Evolutionary conservation across 2,888 invertebrate species (phyloP), one percentile per base, ranked within the genome.

Genomic region (Gymnosoma rotundatum): DNA sequence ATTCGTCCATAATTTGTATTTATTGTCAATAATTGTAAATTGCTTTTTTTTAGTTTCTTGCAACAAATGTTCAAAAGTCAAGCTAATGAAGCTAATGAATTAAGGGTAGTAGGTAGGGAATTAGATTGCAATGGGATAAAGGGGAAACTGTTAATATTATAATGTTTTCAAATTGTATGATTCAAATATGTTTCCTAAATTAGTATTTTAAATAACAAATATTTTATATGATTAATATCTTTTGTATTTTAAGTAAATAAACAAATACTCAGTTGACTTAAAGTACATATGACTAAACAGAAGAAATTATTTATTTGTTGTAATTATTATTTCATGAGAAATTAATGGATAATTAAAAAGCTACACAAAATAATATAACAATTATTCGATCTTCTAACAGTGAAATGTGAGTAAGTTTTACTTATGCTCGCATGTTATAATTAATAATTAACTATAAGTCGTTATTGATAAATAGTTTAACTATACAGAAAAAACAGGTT

Each of bases 1-100:
- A 84, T 84, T 73, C 78, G 58, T 72, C 69, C 48, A 84, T 84
- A 78, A 84, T 84, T 84, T 78, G 36, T 81, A 69, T 81, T 84
- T 84, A 74, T 78, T 84, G 73, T 81, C 84, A 81, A 81, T 84
- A 81, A 78, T 76, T 78, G 69, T 80, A 73, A 80, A 83, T 83
- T 83, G 72, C 58, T 42, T 79, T 79, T 42, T 42, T 42, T 10
- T 42, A 63, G 48, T 54, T 18, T 52, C 8, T 73, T 45, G 8
- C 56, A 66, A n/a, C 12, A 2, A 67, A 52, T 56, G 10, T 5
- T 18, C 10, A 9, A 42, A 20, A 45, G 45, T 10, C 21, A 9
- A 36, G 48, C 50, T 60, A 67, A 76, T 76, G 58, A 67, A 20
- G 50, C 18, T 38, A n/a, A 60, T 56, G 18, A 56, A 32, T 75